Evolutionary conservation across 2,888 invertebrate species (phyloP).

Genomic region (Gnatocerus cornutus): DNA sequence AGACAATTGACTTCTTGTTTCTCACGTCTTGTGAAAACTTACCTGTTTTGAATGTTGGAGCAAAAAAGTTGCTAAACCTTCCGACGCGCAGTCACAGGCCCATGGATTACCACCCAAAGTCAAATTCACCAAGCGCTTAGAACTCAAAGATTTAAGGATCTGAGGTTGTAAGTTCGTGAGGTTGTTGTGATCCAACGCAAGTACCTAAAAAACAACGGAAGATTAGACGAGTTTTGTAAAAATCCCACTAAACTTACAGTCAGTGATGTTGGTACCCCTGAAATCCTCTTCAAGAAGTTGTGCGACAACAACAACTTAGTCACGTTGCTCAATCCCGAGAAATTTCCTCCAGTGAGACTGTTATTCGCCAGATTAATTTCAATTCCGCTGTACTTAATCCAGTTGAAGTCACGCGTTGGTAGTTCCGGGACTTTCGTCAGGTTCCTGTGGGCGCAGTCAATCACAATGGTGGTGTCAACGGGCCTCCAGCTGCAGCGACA

Average conservation of each 20-base stretch:
- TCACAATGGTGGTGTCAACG: constrained; percentile 4
- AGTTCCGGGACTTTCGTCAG: constrained; percentile 1
- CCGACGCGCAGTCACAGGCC: constrained; percentile 18
- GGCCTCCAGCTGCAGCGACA: constrained; percentile 27
- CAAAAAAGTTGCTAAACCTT: constrained; percentile 16
- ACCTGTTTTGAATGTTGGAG: constrained; percentile 16
- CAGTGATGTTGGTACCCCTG: background rate
- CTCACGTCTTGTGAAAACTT: background rate
- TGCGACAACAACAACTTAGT: constrained; percentile 19
- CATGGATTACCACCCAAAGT: constrained; percentile 26
- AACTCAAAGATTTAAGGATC: constrained; percentile 6
- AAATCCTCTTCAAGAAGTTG: background rate
- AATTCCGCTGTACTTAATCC: constrained; percentile 7
- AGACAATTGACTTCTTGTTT: background rate
- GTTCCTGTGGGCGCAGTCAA: constrained; percentile 13
- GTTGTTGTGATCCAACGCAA: constrained; percentile 14
- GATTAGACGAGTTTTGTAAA: background rate
- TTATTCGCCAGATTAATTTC: constrained; percentile 12
- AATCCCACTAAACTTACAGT: background rate
- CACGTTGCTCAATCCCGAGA: constrained; percentile 6
- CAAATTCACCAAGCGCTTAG: background rate
- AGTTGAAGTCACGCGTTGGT: background rate
- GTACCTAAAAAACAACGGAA: constrained; percentile 10
- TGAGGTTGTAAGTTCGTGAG: background rate
- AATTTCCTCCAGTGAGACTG: background rate